Evolutionary conservation across 1,140 invertebrate species (phyloP).

Genomic region (Stenopsyche tienmushanensis): DNA sequence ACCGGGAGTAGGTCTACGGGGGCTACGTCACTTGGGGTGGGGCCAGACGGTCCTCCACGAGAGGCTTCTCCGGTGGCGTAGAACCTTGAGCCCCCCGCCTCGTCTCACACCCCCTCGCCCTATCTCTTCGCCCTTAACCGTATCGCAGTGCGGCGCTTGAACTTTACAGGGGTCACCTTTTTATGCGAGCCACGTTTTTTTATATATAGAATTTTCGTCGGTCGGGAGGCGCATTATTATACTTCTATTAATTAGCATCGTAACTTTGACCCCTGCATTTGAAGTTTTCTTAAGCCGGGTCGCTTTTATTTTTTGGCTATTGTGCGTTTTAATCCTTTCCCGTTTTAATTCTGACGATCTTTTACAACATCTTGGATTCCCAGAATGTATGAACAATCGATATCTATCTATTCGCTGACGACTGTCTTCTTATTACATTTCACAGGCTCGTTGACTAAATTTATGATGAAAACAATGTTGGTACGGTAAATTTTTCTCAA

Average conservation of each 20-base stretch:
- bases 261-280: neutral
- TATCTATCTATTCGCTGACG: no score
- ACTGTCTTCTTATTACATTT: no score
- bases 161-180: conserved; percentile 26
- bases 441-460: no score
- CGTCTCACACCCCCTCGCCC: neutral
- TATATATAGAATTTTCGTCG: neutral
- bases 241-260: neutral
- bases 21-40: neutral
- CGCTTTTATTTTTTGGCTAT: neutral
- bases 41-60: conserved; percentile 27
- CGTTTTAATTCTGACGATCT: no score
- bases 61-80: conserved; percentile 9
- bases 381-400: no score
- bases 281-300: no score
- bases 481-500: no score
- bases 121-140: neutral
- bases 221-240: neutral
- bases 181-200: conserved; percentile 15
- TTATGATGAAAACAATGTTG: no score
- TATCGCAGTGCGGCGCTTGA: conserved; percentile 15
- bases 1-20: neutral
- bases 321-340: no score
- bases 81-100: neutral
- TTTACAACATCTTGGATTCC: no score